Percentiles rank a stretch among this genome's conserved stretches.
Conservation (phyloP, 2,888 invertebrate genomes). For the Apamea crenata region DNA sequence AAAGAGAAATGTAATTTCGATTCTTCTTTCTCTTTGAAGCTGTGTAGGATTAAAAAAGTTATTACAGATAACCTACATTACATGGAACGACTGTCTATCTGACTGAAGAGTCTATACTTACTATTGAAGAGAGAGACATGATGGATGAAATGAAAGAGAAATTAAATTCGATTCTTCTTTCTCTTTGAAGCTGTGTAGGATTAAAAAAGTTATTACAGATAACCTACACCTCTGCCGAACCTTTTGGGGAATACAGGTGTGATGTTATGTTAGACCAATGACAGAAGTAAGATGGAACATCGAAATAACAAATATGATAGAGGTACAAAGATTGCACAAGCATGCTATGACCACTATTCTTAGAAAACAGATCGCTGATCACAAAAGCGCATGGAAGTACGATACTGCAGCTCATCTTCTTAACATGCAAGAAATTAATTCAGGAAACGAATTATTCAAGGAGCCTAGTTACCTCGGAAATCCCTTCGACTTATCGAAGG, state of each 20-base stretch:
- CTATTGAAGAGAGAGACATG: no score
- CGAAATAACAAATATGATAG: neutral
- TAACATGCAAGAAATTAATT: constrained; percentile 27
- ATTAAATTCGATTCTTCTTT: no score
- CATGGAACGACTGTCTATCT: no score
- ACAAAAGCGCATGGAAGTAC: neutral
- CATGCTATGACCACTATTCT: no score
- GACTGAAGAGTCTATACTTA: no score
- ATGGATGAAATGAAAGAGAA: no score
- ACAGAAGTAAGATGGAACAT: neutral
- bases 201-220: neutral
- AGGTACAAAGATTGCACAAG: neutral
- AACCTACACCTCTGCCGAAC: no score
- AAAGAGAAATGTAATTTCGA: no score
- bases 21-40: neutral
- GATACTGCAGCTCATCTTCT: neutral
- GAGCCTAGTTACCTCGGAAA: no score
- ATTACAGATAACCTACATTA: neutral
- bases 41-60: neutral
- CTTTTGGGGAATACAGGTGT: no score
- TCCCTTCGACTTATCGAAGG: no score
- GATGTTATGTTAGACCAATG: neutral
- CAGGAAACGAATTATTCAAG: constrained; percentile 45
- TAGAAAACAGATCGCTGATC: neutral
- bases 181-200: neutral